These are phyloP conservation scores for Hirtodrosophila trivittata DNA, from an alignment of 2,888 invertebrate genomes.

Conservation along the genomic window DNA sequence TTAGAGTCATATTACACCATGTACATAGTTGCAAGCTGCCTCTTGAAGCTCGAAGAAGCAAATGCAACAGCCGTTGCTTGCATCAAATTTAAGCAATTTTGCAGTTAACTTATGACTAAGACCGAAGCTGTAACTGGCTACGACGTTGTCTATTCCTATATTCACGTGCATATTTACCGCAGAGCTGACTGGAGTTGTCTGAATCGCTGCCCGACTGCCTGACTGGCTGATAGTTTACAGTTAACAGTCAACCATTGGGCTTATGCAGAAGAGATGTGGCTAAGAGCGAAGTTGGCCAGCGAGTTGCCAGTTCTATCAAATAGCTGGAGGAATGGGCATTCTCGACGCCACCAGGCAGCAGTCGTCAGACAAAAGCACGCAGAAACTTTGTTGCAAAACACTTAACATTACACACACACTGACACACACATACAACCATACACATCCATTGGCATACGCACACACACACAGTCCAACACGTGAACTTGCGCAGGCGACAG, in stretches of 20 bases:
- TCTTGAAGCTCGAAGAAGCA: neutral
- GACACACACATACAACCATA: slow-evolving; percentile 13
- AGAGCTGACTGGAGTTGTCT: slow-evolving; percentile 19
- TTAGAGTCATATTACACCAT: slow-evolving; percentile 21
- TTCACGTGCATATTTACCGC: slow-evolving; percentile 47
- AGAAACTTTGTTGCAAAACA: slow-evolving; percentile 76
- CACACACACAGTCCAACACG: slow-evolving; percentile 2
- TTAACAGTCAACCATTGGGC: slow-evolving; percentile 47
- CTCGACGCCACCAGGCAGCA: slow-evolving; percentile 34
- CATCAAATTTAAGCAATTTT: slow-evolving; percentile 50
- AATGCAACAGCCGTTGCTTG: slow-evolving; percentile 2
- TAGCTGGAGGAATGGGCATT: slow-evolving; percentile 2
- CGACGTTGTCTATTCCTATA: slow-evolving; percentile 2
- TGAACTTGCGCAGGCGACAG: slow-evolving; percentile 43
- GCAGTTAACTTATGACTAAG: slow-evolving; percentile 50
- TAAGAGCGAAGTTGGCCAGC: slow-evolving; percentile 2
- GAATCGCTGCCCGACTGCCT: neutral
- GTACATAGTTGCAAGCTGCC: slow-evolving; percentile 1
- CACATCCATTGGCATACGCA: neutral
- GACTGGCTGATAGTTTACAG: slow-evolving; percentile 45
- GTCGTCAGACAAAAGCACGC: slow-evolving; percentile 69
- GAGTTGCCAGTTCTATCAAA: neutral
- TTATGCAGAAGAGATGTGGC: slow-evolving; percentile 46
- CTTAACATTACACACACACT: slow-evolving; percentile 56
- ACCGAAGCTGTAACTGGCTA: slow-evolving; percentile 19